Conservation (phyloP, 2,888 invertebrate species). For the Fabriciana adippe region DNA sequence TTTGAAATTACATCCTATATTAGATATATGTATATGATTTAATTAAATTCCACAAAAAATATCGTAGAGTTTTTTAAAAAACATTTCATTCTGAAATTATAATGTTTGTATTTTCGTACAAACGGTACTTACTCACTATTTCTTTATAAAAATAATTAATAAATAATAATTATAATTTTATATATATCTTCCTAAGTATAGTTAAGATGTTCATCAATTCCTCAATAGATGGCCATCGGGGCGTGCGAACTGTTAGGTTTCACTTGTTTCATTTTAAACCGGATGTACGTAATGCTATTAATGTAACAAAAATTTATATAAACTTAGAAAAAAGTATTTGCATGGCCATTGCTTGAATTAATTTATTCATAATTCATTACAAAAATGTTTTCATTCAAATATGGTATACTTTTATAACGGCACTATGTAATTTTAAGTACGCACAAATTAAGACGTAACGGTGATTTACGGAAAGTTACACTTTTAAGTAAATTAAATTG, state of each 20-base stretch:
- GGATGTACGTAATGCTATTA: constrained; percentile 3
- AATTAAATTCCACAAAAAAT: no score
- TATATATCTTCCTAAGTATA: constrained; percentile 15
- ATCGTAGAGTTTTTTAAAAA: no score
- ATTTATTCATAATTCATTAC: background rate
- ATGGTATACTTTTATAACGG: background rate
- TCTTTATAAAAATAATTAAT: no score
- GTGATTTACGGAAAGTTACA: background rate
- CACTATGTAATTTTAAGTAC: background rate
- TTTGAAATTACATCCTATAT: no score
- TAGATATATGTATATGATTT: no score
- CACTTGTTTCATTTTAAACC: constrained; percentile 14
- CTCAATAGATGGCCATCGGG: constrained; percentile 34
- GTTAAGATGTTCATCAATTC: constrained; percentile 34
- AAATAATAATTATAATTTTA: background rate
- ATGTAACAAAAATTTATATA: constrained; percentile 7
- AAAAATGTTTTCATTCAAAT: constrained; percentile 7
- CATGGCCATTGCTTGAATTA: background rate
- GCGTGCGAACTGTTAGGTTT: constrained; percentile 32
- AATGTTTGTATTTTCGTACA: no score
- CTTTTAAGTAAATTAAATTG: no score
- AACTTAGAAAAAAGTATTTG: background rate
- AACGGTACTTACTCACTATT: no score
- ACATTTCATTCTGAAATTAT: no score
- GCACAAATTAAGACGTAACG: background rate